Percentiles rank a stretch among this genome's conserved stretches.
Conservation (phyloP, 2,888 invertebrate genomes). For the Morpho achilles region DNA sequence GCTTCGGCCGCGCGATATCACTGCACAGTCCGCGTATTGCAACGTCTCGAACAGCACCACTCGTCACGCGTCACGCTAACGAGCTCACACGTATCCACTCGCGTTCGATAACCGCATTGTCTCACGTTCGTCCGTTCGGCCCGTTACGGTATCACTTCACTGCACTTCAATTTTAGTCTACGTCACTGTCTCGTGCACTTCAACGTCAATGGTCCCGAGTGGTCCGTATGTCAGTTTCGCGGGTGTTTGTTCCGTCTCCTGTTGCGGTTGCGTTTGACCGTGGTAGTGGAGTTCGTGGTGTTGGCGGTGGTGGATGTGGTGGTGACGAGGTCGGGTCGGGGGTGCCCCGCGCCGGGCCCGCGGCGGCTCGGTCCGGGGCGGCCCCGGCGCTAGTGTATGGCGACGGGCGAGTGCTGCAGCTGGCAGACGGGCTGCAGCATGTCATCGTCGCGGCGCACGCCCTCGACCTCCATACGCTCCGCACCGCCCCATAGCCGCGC, state of each 20-base stretch:
- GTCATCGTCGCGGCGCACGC: conserved; percentile 64
- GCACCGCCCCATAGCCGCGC: conserved; percentile 68
- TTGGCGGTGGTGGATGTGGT: not conserved
- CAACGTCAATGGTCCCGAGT: not conserved
- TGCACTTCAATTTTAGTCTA: not conserved
- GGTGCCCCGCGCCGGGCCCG: conserved; percentile 11
- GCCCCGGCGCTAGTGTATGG: conserved; percentile 83
- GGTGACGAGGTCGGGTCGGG: conserved; percentile 16
- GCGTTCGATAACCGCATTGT: not conserved
- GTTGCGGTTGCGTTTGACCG: conserved; percentile 4
- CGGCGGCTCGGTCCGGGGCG: conserved; percentile 17
- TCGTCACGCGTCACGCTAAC: not conserved
- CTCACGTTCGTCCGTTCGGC: conserved; percentile 3
- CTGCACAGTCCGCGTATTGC: not conserved
- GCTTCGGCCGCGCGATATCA: not conserved
- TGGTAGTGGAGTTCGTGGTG: conserved; percentile 12
- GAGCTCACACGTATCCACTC: conserved; percentile 4
- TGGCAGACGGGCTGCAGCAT: conserved; percentile 90
- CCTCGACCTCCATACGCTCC: conserved; percentile 86
- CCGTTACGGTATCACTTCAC: conserved; percentile 10
- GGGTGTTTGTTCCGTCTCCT: conserved; percentile 7
- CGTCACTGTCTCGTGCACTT: not conserved
- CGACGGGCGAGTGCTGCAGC: conserved; percentile 94
- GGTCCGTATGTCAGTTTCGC: not conserved
- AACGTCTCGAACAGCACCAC: not conserved